Conservation (phyloP, 2,797 vertebrate genomes). For the Pygocentrus nattereri region DNA sequence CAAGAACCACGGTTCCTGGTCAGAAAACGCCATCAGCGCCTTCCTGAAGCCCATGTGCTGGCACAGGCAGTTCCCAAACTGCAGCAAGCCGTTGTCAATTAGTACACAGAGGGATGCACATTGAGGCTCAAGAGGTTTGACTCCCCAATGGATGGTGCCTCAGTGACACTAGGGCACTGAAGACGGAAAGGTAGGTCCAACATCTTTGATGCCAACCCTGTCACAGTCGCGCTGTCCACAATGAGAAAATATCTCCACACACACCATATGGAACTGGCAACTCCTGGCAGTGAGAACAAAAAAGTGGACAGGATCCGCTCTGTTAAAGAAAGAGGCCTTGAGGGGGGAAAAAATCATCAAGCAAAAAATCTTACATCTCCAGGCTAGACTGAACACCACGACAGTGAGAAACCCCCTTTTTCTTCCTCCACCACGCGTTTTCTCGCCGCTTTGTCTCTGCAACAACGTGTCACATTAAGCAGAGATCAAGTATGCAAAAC, state of each 20-base stretch:
- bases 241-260: constrained; percentile 53
- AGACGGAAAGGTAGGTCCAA: constrained; percentile 41
- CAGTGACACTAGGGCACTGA: not conserved
- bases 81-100: constrained; percentile 13
- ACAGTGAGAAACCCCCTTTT: constrained; percentile 36
- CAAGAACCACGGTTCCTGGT: constrained; percentile 6
- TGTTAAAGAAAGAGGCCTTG: constrained; percentile 64
- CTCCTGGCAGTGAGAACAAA: constrained; percentile 19
- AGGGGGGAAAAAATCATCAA: constrained; percentile 38
- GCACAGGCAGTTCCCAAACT: not conserved
- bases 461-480: constrained; percentile 68
- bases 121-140: not conserved
- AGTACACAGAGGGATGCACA: not conserved
- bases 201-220: constrained; percentile 44
- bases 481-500: constrained; percentile 77
- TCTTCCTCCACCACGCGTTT: constrained; percentile 50
- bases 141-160: not conserved
- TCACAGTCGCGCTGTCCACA: constrained; percentile 1
- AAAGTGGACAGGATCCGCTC: constrained; percentile 44
- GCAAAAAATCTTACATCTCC: constrained; percentile 51
- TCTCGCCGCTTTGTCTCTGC: constrained; percentile 61
- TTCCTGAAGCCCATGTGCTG: constrained; percentile 24
- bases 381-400: constrained; percentile 40
- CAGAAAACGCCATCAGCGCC: constrained; percentile 31
- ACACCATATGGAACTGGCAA: constrained; percentile 11